These are phyloP conservation scores for Henricia sp. DNA, from an alignment of 53 echinoderm and acorn worm genomes.

Conservation along the genomic window DNA sequence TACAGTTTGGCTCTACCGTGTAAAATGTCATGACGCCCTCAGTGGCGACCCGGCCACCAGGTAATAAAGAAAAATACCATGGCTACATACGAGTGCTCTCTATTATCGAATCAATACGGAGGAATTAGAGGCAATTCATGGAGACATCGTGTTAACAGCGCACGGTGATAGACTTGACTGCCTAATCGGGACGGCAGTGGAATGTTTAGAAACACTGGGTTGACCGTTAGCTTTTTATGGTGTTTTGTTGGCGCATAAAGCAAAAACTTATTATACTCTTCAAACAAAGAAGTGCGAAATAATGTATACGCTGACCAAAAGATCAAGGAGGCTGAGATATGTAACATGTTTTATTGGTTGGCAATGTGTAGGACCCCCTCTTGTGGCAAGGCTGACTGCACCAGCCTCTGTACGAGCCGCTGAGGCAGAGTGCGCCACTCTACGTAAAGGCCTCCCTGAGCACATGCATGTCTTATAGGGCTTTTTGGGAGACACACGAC, in stretches of 20 bases:
- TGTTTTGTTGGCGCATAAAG: not conserved
- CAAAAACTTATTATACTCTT: not conserved
- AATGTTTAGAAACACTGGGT: not conserved
- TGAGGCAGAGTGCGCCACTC: too few relatives aligned
- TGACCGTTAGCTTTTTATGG: not conserved
- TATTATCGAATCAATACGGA: slow-evolving; percentile 28
- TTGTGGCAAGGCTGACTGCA: too few relatives aligned
- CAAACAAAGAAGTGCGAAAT: too few relatives aligned
- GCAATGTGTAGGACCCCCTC: too few relatives aligned
- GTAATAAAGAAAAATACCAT: slow-evolving; percentile 11
- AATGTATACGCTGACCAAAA: too few relatives aligned
- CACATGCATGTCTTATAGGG: too few relatives aligned
- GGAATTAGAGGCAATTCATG: not conserved
- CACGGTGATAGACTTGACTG: not conserved
- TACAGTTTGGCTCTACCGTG: too few relatives aligned
- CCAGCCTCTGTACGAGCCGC: too few relatives aligned
- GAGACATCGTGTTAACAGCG: slow-evolving; percentile 1
- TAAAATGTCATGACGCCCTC: slow-evolving; percentile 11
- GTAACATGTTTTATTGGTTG: too few relatives aligned
- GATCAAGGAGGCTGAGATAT: too few relatives aligned
- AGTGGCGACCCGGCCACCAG: not conserved
- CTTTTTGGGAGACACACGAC: too few relatives aligned
- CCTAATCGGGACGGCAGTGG: slow-evolving; percentile 1
- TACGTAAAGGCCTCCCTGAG: too few relatives aligned
- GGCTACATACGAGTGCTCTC: slow-evolving; percentile 28